Evolutionary conservation across 2,888 invertebrate genomes (phyloP), one percentile per base, ranked within the genome.

Genomic region (Heliconius hortense): DNA sequence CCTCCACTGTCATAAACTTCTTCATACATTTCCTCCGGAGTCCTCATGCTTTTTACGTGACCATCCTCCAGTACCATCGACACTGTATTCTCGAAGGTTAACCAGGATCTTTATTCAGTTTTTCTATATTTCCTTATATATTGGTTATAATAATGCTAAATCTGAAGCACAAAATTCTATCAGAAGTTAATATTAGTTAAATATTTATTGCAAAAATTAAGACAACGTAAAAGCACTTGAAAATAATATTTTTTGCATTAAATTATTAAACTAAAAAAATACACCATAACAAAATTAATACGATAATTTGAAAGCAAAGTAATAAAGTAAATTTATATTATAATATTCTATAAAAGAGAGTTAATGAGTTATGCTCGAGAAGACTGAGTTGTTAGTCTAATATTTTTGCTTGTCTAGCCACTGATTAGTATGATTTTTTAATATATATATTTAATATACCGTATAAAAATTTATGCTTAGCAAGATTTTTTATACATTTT

Each of bases 291-390:
- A 39, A 69, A 28, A 31, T 56, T 53, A 69, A 69, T 69, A 31
- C 56, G 56, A 31, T 26, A 8, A 56, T 69, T 69, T 53, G 69
- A 31, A 31, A 31, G 56, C 69, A 26, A 31, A 56, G 13, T 24
- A 56, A 69, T n/a, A 69, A n/a, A 15, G 53, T 68, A 56, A 69
- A 56, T 56, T 24, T 56, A 69, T 68, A 53, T 26, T 26, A 21
- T 4, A 26, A 13, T 53, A 11, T n/a, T 68, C 28, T 28, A 56
- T 69, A 56, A n/a, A n/a, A 53, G 15, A n/a, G 28, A 69, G 31
- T 56, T 69, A 69, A 69, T 56, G 53, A 56, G 56, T 69, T 56
- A 69, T 56, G 56, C 31, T 69, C 53, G 31, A 66, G 69, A 56
- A 28, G 48, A 53, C 31, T 10, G 53, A n/a, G 7, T 31, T n/a